A percentile compares a stretch with the other conserved stretches of the same genome.
phyloP scores from a whole-genome alignment of 2,888 invertebrate genomes.

The Barypeithes pellucidus region DNA sequence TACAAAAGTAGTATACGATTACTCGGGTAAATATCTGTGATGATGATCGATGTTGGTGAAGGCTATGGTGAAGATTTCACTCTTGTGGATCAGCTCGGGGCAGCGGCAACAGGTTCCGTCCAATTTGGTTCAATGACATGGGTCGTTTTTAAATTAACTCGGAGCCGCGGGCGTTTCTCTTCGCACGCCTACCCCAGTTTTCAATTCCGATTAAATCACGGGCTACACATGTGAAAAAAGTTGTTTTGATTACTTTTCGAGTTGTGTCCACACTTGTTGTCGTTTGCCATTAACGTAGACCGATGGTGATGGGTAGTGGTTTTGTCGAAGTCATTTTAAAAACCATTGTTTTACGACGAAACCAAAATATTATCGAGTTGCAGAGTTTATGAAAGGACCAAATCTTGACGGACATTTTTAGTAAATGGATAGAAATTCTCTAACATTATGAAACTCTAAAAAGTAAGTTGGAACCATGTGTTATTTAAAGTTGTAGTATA shows the following conservation, averaged over 20 bases:
- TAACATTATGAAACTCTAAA: too few species aligned
- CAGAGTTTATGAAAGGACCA: too few species aligned
- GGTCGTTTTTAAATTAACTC: constrained; percentile 51
- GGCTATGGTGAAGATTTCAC: constrained; percentile 56
- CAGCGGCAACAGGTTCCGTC: constrained; percentile 62
- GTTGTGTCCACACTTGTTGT: constrained; percentile 19
- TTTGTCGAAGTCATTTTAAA: too few species aligned
- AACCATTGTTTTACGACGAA: background rate
- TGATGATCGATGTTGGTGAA: constrained; percentile 65
- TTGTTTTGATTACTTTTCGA: constrained; percentile 34
- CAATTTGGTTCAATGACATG: constrained; percentile 67
- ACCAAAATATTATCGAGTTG: too few species aligned
- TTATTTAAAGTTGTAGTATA: too few species aligned
- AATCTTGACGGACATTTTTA: too few species aligned
- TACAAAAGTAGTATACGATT: constrained; percentile 60
- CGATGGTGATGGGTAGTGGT: background rate
- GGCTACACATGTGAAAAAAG: constrained; percentile 35
- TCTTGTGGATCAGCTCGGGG: constrained; percentile 55
- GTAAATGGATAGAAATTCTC: too few species aligned
- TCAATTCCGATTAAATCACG: constrained; percentile 35
- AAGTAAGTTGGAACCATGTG: too few species aligned
- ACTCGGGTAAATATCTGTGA: constrained; percentile 66
- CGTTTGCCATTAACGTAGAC: constrained; percentile 1
- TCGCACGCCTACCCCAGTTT: constrained; percentile 47
- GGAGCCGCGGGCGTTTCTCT: constrained; percentile 39